phyloP scores from a whole-genome alignment of 2,113 vertebrate species.

The Manacus vitellinus region DNA sequence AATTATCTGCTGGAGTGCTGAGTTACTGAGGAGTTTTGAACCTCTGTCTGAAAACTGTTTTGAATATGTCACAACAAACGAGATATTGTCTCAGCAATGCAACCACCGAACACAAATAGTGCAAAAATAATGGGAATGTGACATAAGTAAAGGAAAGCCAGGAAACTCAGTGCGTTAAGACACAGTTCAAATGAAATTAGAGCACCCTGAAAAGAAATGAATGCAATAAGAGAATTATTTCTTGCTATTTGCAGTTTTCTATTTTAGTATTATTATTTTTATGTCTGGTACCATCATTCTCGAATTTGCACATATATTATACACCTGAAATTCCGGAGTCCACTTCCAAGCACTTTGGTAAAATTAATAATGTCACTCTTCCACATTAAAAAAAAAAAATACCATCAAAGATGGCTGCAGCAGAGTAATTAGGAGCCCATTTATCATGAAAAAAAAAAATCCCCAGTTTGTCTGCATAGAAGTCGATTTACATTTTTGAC shows the following conservation, averaged over 20 bases:
- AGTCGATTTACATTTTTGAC: slow-evolving; percentile 71
- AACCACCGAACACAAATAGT: slow-evolving; percentile 53
- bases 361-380: slow-evolving; percentile 24
- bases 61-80: slow-evolving; percentile 67
- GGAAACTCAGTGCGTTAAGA: neutral
- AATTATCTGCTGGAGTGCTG: slow-evolving; percentile 49
- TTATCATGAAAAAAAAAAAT: slow-evolving; percentile 47
- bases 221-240: slow-evolving; percentile 6
- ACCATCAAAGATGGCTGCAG: slow-evolving; percentile 54
- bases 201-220: slow-evolving; percentile 30
- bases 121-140: slow-evolving; percentile 26
- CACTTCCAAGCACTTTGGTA: slow-evolving; percentile 41
- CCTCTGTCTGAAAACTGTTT: slow-evolving; percentile 63
- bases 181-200: slow-evolving; percentile 36
- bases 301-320: neutral
- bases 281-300: neutral
- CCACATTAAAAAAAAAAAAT: neutral
- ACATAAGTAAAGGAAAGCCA: slow-evolving; percentile 26
- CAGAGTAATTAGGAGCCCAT: slow-evolving; percentile 60
- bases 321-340: slow-evolving; percentile 24
- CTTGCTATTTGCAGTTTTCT: slow-evolving; percentile 4
- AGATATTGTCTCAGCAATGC: slow-evolving; percentile 69
- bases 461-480: slow-evolving; percentile 54
- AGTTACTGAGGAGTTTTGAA: slow-evolving; percentile 48
- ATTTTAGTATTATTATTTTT: neutral